These are phyloP conservation scores for Drosophila limbata DNA, from an alignment of 2,888 invertebrate genomes.

Conservation along the genomic window DNA sequence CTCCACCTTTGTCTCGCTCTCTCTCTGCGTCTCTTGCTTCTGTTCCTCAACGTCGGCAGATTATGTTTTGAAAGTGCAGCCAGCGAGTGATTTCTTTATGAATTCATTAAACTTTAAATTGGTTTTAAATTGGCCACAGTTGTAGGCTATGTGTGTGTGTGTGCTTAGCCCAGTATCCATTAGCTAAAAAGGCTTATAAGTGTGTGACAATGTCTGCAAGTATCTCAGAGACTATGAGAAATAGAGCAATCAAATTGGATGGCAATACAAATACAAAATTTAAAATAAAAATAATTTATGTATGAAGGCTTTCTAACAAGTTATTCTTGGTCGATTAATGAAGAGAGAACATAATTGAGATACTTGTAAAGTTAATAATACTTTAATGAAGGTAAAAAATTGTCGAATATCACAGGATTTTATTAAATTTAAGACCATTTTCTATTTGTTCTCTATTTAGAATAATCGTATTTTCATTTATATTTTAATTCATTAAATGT, in stretches of 20 bases:
- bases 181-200: not conserved
- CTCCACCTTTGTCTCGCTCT: slow-evolving; percentile 4
- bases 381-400: too few species aligned
- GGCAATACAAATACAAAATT: too few species aligned
- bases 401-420: too few species aligned
- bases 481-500: too few species aligned
- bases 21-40: not conserved
- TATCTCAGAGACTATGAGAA: not conserved
- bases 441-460: too few species aligned
- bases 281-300: too few species aligned
- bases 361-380: too few species aligned
- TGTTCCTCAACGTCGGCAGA: slow-evolving; percentile 67
- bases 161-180: slow-evolving; percentile 4
- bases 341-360: too few species aligned
- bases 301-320: too few species aligned
- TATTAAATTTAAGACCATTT: too few species aligned
- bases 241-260: not conserved
- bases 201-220: not conserved
- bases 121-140: slow-evolving; percentile 79
- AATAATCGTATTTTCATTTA: too few species aligned
- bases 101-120: slow-evolving; percentile 82
- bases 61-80: slow-evolving; percentile 80
- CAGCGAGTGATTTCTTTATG: slow-evolving; percentile 77
- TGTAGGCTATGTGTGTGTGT: slow-evolving; percentile 42
- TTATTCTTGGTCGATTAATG: too few species aligned